These are phyloP conservation scores for Megalopta genalis DNA, from an alignment of 1,140 invertebrate genomes.

Conservation along the genomic window DNA sequence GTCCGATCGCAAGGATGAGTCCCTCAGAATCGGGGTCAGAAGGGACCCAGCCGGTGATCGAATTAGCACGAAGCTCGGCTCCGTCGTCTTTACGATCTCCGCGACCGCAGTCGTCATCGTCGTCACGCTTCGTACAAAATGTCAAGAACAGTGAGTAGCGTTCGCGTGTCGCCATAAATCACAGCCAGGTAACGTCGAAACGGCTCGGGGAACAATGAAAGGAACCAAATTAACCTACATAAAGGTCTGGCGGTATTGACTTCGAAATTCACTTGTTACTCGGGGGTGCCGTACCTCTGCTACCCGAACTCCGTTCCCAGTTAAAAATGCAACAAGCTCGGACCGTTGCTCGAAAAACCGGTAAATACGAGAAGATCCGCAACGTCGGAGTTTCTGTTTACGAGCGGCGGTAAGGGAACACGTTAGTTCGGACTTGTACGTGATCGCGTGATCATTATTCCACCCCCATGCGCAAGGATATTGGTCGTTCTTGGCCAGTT, in stretches of 20 bases:
- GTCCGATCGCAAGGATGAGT: no score
- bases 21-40: no score
- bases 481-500: not conserved
- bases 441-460: not conserved
- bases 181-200: not conserved
- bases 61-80: no score
- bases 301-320: not conserved
- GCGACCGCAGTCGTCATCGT: no score
- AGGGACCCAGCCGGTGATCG: no score
- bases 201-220: not conserved
- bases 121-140: conserved; percentile 1
- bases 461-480: not conserved
- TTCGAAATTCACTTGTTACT: conserved; percentile 12
- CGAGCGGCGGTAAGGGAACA: not conserved
- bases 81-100: no score
- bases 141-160: not conserved
- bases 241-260: not conserved
- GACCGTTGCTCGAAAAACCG: not conserved
- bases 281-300: not conserved
- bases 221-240: conserved; percentile 30
- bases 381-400: not conserved
- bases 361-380: not conserved
- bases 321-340: conserved; percentile 31
- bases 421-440: not conserved
- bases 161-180: conserved; percentile 26